These are phyloP conservation scores for Sipha maydis DNA, from an alignment of 2,888 invertebrate species.

Conservation along the genomic window DNA sequence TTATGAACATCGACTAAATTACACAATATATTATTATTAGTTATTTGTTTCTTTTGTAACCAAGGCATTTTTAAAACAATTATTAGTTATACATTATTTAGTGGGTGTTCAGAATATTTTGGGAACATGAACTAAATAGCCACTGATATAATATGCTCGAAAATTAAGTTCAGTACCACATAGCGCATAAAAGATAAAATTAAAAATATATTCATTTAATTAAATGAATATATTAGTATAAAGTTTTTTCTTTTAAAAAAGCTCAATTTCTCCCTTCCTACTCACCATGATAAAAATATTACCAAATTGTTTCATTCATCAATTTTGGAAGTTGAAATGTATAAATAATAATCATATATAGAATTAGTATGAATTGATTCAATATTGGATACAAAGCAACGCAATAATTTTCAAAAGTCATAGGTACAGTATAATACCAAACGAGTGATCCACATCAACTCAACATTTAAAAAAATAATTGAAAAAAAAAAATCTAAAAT, in stretches of 20 bases:
- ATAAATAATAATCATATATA: conserved; percentile 22
- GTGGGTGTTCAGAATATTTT: too few species aligned
- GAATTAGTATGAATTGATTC: conserved; percentile 41
- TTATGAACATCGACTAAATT: too few species aligned
- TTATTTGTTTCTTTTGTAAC: too few species aligned
- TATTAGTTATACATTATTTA: too few species aligned
- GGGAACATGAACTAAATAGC: too few species aligned
- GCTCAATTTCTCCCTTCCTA: conserved; percentile 29
- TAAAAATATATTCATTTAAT: conserved; percentile 10
- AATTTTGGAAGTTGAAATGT: background rate
- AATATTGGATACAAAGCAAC: conserved; percentile 19
- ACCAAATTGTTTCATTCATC: background rate
- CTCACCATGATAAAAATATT: background rate
- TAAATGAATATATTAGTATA: background rate
- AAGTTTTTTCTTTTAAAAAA: background rate
- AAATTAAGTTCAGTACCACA: background rate
- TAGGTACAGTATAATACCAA: conserved; percentile 25
- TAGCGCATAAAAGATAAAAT: background rate
- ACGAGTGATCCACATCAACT: background rate
- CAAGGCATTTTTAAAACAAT: too few species aligned
- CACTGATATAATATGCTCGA: background rate
- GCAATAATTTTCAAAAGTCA: conserved; percentile 25
- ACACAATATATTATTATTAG: too few species aligned
- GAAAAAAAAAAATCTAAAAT: conserved; percentile 45
- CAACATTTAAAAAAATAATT: conserved; percentile 12